phyloP scores from a whole-genome alignment of 2,888 invertebrate genomes.

The Cosmorhoe ocellata region DNA sequence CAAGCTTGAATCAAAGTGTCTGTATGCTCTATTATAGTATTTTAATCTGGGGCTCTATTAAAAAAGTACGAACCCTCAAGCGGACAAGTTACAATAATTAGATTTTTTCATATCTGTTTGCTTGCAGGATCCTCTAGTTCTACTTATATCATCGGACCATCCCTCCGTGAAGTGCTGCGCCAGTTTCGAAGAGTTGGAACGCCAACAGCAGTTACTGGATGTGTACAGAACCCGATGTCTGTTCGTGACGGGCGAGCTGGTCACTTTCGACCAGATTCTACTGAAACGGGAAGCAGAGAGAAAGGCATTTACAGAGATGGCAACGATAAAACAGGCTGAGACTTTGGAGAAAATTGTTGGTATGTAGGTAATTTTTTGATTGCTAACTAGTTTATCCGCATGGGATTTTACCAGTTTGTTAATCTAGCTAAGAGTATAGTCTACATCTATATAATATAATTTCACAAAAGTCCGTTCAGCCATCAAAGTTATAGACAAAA shows the following conservation, averaged over 20 bases:
- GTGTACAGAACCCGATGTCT: constrained; percentile 78
- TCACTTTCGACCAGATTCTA: constrained; percentile 76
- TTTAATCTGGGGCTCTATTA: too few relatives aligned
- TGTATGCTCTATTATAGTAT: too few relatives aligned
- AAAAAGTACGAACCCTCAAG: too few relatives aligned
- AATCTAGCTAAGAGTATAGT: too few relatives aligned
- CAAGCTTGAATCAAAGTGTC: too few relatives aligned
- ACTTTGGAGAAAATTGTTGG: constrained; percentile 76
- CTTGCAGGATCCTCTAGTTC: constrained; percentile 77
- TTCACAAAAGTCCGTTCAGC: too few relatives aligned
- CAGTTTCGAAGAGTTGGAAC: constrained; percentile 72
- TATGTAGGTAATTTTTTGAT: neutral
- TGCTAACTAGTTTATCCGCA: too few relatives aligned
- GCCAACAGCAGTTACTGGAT: constrained; percentile 73
- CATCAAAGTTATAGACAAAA: too few relatives aligned
- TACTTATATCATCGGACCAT: constrained; percentile 76
- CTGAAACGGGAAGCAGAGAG: constrained; percentile 71
- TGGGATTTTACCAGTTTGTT: too few relatives aligned
- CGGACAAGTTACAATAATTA: too few relatives aligned
- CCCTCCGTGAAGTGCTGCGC: constrained; percentile 80
- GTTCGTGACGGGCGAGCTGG: constrained; percentile 75
- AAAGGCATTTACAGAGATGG: constrained; percentile 77
- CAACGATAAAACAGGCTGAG: constrained; percentile 75
- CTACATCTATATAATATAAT: too few relatives aligned
- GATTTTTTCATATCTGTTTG: too few relatives aligned